These are phyloP conservation scores for Copidosoma aretas DNA, from an alignment of 2,888 invertebrate species.

Conservation along the genomic window DNA sequence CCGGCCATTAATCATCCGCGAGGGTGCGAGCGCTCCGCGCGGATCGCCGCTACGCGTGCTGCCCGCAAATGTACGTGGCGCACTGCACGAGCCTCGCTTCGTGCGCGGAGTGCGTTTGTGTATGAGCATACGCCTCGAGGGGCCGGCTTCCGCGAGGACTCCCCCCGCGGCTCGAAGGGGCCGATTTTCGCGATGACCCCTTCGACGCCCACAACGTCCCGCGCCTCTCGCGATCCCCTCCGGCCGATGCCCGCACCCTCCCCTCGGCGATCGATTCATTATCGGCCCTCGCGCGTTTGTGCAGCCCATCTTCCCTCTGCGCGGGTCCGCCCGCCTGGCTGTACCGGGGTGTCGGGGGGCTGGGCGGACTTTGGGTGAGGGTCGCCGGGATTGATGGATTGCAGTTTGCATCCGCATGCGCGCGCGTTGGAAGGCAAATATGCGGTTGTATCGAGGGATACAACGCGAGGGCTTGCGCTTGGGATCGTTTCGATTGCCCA, in stretches of 20 bases:
- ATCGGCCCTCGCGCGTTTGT: slow-evolving; percentile 10
- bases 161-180: slow-evolving; percentile 2
- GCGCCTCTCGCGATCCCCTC: slow-evolving; percentile 3
- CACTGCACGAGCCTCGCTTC: background rate
- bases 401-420: background rate
- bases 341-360: background rate
- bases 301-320: no score
- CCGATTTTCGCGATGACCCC: slow-evolving; percentile 29
- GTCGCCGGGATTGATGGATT: background rate
- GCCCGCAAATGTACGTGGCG: slow-evolving; percentile 7
- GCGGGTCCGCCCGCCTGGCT: no score
- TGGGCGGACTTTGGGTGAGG: no score
- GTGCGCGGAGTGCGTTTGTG: background rate
- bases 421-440: background rate
- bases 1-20: slow-evolving; percentile 57
- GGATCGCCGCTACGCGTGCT: slow-evolving; percentile 20
- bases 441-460: no score
- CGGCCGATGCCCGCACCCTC: slow-evolving; percentile 23
- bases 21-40: slow-evolving; percentile 11
- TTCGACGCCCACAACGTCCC: no score
- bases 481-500: no score
- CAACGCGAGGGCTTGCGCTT: no score
- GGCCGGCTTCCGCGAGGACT: slow-evolving; percentile 29
- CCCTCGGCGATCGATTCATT: slow-evolving; percentile 34
- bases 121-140: slow-evolving; percentile 8